Base-by-base conservation (phyloP, 1,140 invertebrate species). In the Pogonognathellus flavescens region DNA sequence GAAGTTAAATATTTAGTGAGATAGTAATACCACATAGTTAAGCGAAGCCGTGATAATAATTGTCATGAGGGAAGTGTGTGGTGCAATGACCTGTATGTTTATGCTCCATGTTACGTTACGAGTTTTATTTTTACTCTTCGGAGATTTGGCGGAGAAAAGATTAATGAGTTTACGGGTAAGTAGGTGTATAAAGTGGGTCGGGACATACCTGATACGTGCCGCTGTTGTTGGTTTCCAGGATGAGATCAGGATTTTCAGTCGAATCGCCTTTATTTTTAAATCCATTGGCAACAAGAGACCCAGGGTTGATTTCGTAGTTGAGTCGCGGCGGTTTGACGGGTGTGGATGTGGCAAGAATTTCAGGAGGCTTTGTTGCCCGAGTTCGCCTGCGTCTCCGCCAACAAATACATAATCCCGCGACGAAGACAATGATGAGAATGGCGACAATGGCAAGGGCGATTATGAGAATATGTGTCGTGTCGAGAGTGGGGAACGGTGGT, bases 381-480 rank as follows among this genome's bases (percentile, higher is more conserved):
- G 80, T 91, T 89, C 7, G 60, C 80, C 53, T 84, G 10, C 72
- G 49, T 49, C 66, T 92, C 1, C 94, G 91, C 25, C 94, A 92
- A 50, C 96, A 91, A 8, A 95, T 91, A 16, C 95, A 91, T 22
- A 96, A 93, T 81, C 95, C 92, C 18, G 96, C 93, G 7, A 94
- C 93, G 9, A 96, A 90, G 7, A 96, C 91, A 50, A 96, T 94
- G 57, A 96, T 92, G 49, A 96, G 91, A 22, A 97, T 91, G 4
- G 95, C 93, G 25, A 96, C 94, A 20, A 97, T 90, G 8, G 95
- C 95, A 0, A 95, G 95, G 84, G 95, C 95, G 49, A 97, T 92
- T 4, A 96, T 95, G 2, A 95, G 95, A 85, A 97, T 96, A 89
- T 97, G 95, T 2, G 95, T 94, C 82, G 94, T 95, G 10, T 95